These are phyloP conservation scores for Agapetus fuscipes DNA, from an alignment of 2,888 invertebrate genomes.

Conservation along the genomic window DNA sequence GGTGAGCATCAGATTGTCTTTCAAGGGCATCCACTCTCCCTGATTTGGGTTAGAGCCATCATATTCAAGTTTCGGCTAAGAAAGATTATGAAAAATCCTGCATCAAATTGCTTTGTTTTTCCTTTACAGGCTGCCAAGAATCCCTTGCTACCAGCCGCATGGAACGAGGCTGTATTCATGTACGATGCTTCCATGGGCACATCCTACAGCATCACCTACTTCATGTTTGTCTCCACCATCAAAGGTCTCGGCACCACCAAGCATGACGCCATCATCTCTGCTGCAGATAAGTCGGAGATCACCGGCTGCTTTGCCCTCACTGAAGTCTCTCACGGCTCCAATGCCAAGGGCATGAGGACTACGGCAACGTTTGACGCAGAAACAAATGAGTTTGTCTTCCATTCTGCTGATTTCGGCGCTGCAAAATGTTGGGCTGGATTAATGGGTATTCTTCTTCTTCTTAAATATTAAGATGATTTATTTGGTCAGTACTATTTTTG, in stretches of 20 bases:
- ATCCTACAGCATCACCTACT: conserved; percentile 55
- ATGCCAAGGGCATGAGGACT: conserved; percentile 79
- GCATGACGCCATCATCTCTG: conserved; percentile 45
- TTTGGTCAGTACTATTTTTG: too few relatives aligned
- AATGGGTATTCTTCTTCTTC: too few relatives aligned
- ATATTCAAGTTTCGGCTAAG: too few relatives aligned
- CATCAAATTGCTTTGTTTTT: too few relatives aligned
- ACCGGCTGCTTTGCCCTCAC: conserved; percentile 70
- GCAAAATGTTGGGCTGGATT: conserved; percentile 89
- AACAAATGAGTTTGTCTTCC: conserved; percentile 66
- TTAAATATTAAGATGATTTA: too few relatives aligned
- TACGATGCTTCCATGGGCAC: conserved; percentile 54
- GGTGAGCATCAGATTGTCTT: too few relatives aligned
- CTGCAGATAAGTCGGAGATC: conserved; percentile 31
- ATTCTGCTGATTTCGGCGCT: conserved; percentile 81
- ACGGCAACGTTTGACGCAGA: conserved; percentile 70
- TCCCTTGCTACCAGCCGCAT: conserved; percentile 40
- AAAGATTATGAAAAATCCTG: not conserved
- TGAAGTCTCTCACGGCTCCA: conserved; percentile 86
- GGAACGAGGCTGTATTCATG: conserved; percentile 46
- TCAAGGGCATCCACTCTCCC: too few relatives aligned
- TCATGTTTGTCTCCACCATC: conserved; percentile 56
- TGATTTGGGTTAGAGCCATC: too few relatives aligned
- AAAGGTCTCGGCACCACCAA: conserved; percentile 55
- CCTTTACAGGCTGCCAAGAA: conserved; percentile 37